Base-by-base conservation (phyloP, 2,888 invertebrate species). In the Branchipolynoe longqiensis region DNA sequence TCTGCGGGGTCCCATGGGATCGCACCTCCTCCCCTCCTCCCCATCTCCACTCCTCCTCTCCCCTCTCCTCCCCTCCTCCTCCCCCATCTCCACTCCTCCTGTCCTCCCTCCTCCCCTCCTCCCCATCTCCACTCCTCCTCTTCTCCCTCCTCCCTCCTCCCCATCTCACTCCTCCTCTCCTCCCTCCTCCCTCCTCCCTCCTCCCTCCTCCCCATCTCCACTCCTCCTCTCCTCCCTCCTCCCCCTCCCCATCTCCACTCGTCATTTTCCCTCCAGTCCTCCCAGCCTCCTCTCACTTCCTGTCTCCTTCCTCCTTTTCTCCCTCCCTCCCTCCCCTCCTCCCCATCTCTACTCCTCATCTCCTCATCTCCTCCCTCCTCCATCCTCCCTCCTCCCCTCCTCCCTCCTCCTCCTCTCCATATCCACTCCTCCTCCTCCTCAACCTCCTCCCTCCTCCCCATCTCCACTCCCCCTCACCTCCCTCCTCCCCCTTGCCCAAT, bases 211-310 rank as follows among this genome's bases (percentile, higher is more conserved):
- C 33, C 62, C 62, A 69, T 69, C 69, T 40, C 74, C 48, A 22
- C 28, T 12, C n/a, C 41, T 48, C 41, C 48, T 28, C 18, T 38
- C 69, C 18, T 38, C n/a, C 6, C 69, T 18, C 69, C 18, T 25
- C n/a, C n/a, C 58, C 58, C 58, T 38, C 33, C 33, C 36, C 69
- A 69, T 69, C 36, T 69, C 78, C 31, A 78, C n/a, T 41, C 48
- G 78, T 54, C 54, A 78, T 54, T 48, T 48, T 78, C 78, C 48
- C 31, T 38, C 73, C 36, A 69, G 31, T 14, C 25, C 62, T 31
- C 62, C 62, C 25, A n/a, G 28, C 48, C 48, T 48, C 18, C 18
- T 18, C 48, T 48, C 48, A 8, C 18, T 48, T 18, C 48, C 25
- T 12, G 28, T 48, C 78, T 48, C 25, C 18, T n/a, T n/a, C n/a